Conservation (phyloP, 2,797 vertebrate species). For the Phrynocephalus vlangalii region DNA sequence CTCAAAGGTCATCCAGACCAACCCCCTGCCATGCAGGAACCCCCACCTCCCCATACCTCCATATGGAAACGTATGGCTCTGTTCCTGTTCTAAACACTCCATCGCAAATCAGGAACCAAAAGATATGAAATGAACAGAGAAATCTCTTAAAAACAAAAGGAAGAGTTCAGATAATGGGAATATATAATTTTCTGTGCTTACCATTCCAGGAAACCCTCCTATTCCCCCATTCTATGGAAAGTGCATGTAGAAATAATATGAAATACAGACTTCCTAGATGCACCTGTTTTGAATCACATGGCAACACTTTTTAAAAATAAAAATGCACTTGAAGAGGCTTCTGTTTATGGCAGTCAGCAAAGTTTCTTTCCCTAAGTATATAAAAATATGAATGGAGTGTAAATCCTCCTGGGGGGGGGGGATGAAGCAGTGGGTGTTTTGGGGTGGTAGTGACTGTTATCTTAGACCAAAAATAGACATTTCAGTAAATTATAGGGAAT, state of each 20-base stretch:
- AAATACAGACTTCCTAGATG: constrained; percentile 58
- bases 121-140: constrained; percentile 65
- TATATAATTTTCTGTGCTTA: neutral
- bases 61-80: constrained; percentile 34
- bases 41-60: no score
- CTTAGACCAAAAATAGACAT: constrained; percentile 17
- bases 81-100: constrained; percentile 45
- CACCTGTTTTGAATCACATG: constrained; percentile 59
- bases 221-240: neutral
- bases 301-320: constrained; percentile 32
- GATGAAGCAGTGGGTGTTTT: constrained; percentile 59
- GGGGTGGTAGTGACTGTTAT: neutral
- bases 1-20: no score
- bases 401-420: constrained; percentile 70
- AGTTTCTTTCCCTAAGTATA: constrained; percentile 57
- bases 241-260: constrained; percentile 58
- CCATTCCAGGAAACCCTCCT: neutral
- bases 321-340: constrained; percentile 58
- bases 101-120: constrained; percentile 41
- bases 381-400: constrained; percentile 59
- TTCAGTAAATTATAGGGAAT: constrained; percentile 61
- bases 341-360: constrained; percentile 64
- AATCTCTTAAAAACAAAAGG: constrained; percentile 45
- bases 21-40: no score
- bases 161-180: neutral